Conservation (phyloP, 2,888 invertebrate genomes). For the Brachyopa scutellaris region DNA sequence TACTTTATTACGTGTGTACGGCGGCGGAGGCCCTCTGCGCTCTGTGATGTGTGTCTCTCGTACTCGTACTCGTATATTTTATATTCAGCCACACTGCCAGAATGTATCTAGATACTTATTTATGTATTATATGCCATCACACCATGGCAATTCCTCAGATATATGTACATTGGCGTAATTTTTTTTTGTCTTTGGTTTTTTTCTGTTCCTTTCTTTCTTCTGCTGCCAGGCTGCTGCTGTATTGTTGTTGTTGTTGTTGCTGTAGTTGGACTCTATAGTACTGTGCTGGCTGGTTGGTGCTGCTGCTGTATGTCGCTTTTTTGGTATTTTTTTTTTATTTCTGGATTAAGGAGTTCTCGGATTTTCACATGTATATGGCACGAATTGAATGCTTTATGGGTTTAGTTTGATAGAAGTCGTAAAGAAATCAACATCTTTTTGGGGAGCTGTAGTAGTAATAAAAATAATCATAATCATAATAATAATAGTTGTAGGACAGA, state of each 20-base stretch:
- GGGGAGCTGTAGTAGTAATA: conserved; percentile 79
- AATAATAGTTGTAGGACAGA: conserved; percentile 77
- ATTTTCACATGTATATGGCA: conserved; percentile 82
- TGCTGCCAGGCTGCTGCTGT: conserved; percentile 35
- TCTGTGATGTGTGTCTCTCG: conserved; percentile 67
- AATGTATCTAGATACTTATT: conserved; percentile 73
- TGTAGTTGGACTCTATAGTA: conserved; percentile 60
- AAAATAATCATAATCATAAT: conserved; percentile 81
- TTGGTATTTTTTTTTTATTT: conserved; percentile 75
- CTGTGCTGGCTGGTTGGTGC: conserved; percentile 46
- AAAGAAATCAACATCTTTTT: conserved; percentile 83
- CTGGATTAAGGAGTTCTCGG: conserved; percentile 82
- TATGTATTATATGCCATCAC: conserved; percentile 73
- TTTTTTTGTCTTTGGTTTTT: conserved; percentile 21
- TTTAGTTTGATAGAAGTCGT: conserved; percentile 83
- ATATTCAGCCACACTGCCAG: conserved; percentile 72
- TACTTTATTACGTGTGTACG: conserved; percentile 70
- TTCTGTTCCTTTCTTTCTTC: conserved; percentile 64
- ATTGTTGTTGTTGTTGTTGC: conserved; percentile 60
- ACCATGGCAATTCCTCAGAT: conserved; percentile 70
- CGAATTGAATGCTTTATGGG: conserved; percentile 83
- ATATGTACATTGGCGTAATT: conserved; percentile 68
- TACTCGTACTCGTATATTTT: conserved; percentile 70
- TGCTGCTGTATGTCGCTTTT: conserved; percentile 71
- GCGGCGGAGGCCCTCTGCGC: conserved; percentile 57